phyloP scores from a whole-genome alignment of 2,797 vertebrate species.

The Phoeniculus purpureus region DNA sequence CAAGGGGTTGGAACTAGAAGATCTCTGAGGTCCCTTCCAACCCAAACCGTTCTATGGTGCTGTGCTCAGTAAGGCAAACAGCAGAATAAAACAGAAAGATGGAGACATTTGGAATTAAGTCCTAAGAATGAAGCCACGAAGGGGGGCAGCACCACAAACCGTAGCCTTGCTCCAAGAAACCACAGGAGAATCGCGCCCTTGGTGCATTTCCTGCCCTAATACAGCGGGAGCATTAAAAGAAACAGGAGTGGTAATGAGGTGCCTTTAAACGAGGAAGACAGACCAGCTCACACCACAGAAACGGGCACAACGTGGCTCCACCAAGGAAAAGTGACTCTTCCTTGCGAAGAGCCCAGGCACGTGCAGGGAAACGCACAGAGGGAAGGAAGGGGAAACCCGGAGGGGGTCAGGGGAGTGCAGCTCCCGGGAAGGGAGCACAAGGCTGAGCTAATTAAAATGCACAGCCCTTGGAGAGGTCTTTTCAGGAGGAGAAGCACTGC shows the following conservation, averaged over 20 bases:
- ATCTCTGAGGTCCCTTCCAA: no score
- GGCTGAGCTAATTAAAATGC: constrained; percentile 33
- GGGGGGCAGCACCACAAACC: neutral
- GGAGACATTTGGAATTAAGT: neutral
- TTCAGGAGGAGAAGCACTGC: neutral
- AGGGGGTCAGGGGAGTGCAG: neutral
- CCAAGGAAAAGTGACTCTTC: neutral
- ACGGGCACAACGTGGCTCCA: neutral
- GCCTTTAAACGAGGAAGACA: neutral
- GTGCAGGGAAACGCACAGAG: fast-evolving
- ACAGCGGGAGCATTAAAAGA: neutral
- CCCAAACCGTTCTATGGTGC: no score
- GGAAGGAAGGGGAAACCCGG: neutral
- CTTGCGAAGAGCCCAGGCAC: neutral
- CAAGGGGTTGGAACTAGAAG: no score
- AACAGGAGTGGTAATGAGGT: neutral
- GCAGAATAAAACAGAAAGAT: neutral
- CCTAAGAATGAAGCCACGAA: neutral
- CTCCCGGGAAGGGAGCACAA: neutral
- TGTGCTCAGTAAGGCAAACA: neutral
- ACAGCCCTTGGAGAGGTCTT: neutral
- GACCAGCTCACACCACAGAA: neutral
- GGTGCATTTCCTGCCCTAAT: neutral
- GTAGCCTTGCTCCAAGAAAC: neutral
- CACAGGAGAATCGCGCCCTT: fast-evolving